Evolutionary conservation across 2,888 invertebrate species (phyloP), one percentile per base, ranked within the genome.

Genomic region (Cantharis rufa): DNA sequence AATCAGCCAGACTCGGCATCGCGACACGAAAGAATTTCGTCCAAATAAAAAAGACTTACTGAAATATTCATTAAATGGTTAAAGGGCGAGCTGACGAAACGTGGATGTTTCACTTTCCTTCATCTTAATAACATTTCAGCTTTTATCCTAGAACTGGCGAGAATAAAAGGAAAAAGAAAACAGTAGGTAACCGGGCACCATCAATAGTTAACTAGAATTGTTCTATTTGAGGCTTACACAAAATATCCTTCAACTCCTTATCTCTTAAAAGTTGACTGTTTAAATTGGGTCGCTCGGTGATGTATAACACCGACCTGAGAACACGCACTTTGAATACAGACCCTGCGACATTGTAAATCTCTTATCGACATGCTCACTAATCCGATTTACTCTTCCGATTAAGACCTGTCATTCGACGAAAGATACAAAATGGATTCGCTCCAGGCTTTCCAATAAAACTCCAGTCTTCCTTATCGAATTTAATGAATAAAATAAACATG

Each of bases 1-100:
- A 78, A 74, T 74, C 80, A 70, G 74, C 72, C 73, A 72, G 68
- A 81, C 74, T 79, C 81, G 81, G 76, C 80, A 77, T 80, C 70
- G 71, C 76, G 78, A 79, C 76, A 74, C 69, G 74, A 79, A 78
- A 76, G 76, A 72, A 79, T 74, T 78, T 69, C 72, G 68, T 21
- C 18, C 72, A 69, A 78, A 76, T 78, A 78, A 75, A 74, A 78
- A 74, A 70, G 76, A 64, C 71, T 70, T 69, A 77, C 70, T 79
- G 76, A 79, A 79, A 79, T 79, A 79, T 79, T 79, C 79, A 79
- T 79, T 77, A 79, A 79, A 79, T 69, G 76, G 75, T 69, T 32
- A 68, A 72, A 78, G 75, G 70, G 75, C 75, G 75, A 76, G 72
- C 74, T 69, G 70, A 70, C 64, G 70, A 73, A 71, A 73, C 71